Base-by-base conservation (phyloP, 2,797 vertebrate species). In the Anguilla anguilla region DNA sequence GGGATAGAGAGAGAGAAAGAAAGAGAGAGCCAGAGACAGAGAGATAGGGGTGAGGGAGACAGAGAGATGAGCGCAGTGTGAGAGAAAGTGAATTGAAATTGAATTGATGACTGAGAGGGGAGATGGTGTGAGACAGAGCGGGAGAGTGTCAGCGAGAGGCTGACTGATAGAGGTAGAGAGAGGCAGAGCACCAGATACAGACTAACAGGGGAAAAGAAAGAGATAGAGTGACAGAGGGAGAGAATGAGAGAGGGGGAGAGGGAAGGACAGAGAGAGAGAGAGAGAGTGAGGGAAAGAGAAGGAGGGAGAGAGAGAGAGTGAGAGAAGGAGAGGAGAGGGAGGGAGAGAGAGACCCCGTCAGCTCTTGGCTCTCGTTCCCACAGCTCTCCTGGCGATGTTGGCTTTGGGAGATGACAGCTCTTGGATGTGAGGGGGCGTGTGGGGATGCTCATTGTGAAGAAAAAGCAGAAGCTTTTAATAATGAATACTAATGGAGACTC, bases 61-160 rank as follows among this genome's bases (percentile, higher is more conserved):
- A 53, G 82, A 83, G 82, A 53, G n/a, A n/a, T 35, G 49, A 35
- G 39, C 6, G 55, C 43, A 79, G 87, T 17, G 79, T n/a, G 46
- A 49, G n/a, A 83, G 81, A 83, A 84, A 88, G 88, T 74, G 17
- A 72, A 87, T 86, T 83, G 89, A 87, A 86, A 89, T 90, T 59
- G 89, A 88, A 43, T 39, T n/a, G 6, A 67, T 13, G 4, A 22
- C 15, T 1, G 19, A 19, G 22, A 4, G 19, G 3, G 22, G 61
- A 22, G 61, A 17, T 17, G 4, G 19, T 17, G 61, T 4, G 61
- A 22, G 19, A 64, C 4, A 64, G 61, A 64, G 13, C 7, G 61
- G 19, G 19, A 22, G 19, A 22, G 19, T 17, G 19, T 17, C 13
- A 22, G 19, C 11, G 64, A 69, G 22, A 69, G 64, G 10, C 22